These are phyloP conservation scores for Lasioglossum leucozonium DNA, from an alignment of 2,888 invertebrate species.

Conservation along the genomic window DNA sequence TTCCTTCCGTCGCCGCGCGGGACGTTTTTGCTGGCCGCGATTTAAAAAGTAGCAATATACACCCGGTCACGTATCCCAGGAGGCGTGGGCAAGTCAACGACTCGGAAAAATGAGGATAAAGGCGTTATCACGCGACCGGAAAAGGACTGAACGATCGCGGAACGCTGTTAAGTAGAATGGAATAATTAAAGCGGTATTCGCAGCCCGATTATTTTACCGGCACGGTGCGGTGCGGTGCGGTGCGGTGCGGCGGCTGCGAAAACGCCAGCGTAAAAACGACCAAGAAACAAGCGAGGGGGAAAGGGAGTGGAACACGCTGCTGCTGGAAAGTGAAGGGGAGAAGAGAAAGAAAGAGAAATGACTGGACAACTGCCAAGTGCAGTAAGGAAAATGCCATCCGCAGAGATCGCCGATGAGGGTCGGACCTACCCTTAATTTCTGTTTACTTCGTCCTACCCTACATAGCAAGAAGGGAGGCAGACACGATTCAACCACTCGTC, in stretches of 20 bases:
- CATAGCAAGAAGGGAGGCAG: background rate
- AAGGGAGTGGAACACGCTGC: constrained; percentile 17
- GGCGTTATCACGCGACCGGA: constrained; percentile 53
- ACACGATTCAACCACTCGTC: background rate
- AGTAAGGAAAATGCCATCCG: constrained; percentile 55
- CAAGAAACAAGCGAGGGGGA: constrained; percentile 36
- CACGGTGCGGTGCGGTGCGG: background rate
- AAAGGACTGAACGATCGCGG: constrained; percentile 59
- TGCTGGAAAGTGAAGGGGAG: constrained; percentile 45
- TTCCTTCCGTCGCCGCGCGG: constrained; percentile 19
- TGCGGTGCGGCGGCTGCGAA: constrained; percentile 13
- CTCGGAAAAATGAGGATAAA: constrained; percentile 57
- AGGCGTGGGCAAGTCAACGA: constrained; percentile 2
- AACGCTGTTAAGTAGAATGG: constrained; percentile 68
- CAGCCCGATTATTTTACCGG: constrained; percentile 60
- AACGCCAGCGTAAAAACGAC: constrained; percentile 33
- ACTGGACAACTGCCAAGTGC: constrained; percentile 65
- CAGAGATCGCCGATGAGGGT: constrained; percentile 63
- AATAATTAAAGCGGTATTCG: constrained; percentile 70
- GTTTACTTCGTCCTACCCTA: constrained; percentile 54
- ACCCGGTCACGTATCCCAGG: constrained; percentile 32
- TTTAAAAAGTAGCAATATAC: constrained; percentile 16
- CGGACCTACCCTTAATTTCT: constrained; percentile 60
- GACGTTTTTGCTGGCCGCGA: constrained; percentile 21
- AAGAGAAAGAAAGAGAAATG: constrained; percentile 53